Base-by-base conservation (phyloP, 2,113 vertebrate genomes). In the Gallinago undulata region DNA sequence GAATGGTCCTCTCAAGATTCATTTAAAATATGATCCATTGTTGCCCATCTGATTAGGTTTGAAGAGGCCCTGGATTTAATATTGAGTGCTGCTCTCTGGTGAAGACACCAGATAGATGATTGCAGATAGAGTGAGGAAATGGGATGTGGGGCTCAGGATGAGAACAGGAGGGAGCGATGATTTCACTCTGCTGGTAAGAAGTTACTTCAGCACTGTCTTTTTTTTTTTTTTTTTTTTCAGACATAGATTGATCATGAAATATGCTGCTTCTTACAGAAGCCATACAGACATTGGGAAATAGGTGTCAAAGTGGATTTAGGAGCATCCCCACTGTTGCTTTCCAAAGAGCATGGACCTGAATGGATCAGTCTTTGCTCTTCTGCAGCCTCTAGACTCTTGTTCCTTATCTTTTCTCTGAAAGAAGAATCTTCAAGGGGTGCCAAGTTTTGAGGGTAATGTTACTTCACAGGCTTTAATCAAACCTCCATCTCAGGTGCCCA, bases 71-170 rank as follows among this genome's bases (percentile, higher is more conserved):
- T 51, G 41, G 5, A 13, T 81, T 78, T 92, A 70, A 70, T 70
- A 59, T 9, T 77, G 60, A 63, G 12, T 57, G 9, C 43, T 81
- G 62, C 39, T 86, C 19, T 13, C 55, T 66, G 53, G 19, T 91
- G 79, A 74, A 27, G 19, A 3, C 1, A 0, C 1, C 39, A 33
- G 63, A n/a, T 35, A 74, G 0, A 0, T 63, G 63, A 67, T 3
- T 39, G 25, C 83, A 86, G 75, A 51, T 0, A n/a, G n/a, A 74
- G 35, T 77, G 62, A 86, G 21, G 64, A 85, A 90, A 70, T n/a
- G 39, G 64, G 22, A 50, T 69, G 50, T 72, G 35, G 41, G 33
- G 53, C 28, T 83, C 0, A 1, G 47, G 28, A 25, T 57, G 67
- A 60, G 67, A 85, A 27, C 59, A 80, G 64, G 53, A 73, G 19